phyloP scores from a whole-genome alignment of 2,888 invertebrate genomes.

The Hoplodrina ambigua region DNA sequence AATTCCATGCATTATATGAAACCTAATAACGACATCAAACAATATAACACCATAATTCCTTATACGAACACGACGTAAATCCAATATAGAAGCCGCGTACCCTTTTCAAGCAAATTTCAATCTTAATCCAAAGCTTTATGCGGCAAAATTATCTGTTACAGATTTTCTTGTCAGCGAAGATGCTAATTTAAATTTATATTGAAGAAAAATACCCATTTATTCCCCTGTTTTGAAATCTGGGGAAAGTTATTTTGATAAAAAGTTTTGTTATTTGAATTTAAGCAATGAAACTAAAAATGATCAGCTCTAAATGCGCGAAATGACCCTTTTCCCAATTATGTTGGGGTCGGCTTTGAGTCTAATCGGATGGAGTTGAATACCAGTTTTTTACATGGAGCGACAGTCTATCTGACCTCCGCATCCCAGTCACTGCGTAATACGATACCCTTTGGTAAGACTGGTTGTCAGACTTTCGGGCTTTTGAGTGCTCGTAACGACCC shows the following conservation, averaged over 20 bases:
- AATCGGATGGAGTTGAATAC: no score
- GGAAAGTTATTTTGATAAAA: slow-evolving; percentile 22
- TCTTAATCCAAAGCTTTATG: slow-evolving; percentile 43
- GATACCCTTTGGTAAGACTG: no score
- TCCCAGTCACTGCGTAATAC: no score
- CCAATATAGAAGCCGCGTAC: slow-evolving; percentile 43
- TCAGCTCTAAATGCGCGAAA: no score
- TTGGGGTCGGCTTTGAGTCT: no score
- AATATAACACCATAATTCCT: slow-evolving; percentile 47
- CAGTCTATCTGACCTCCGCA: no score
- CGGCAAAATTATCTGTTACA: slow-evolving; percentile 31
- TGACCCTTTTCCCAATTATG: no score
- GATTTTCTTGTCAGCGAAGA: slow-evolving; percentile 20
- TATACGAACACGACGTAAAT: slow-evolving; percentile 43
- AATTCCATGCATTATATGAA: slow-evolving; percentile 14
- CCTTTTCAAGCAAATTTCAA: slow-evolving; percentile 25
- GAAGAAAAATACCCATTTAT: slow-evolving; percentile 35
- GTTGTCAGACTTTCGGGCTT: no score
- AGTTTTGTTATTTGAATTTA: neutral
- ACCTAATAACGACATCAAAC: slow-evolving; percentile 48
- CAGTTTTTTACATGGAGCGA: no score
- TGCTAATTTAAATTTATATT: slow-evolving; percentile 60
- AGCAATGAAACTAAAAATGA: no score
- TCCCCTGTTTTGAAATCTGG: slow-evolving; percentile 25
- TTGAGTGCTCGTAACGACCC: no score